A percentile compares a stretch with the other conserved stretches of the same genome.
These are phyloP conservation scores for Tragelaphus scriptus DNA, from an alignment of 2,113 vertebrate genomes.

Conservation along the genomic window DNA sequence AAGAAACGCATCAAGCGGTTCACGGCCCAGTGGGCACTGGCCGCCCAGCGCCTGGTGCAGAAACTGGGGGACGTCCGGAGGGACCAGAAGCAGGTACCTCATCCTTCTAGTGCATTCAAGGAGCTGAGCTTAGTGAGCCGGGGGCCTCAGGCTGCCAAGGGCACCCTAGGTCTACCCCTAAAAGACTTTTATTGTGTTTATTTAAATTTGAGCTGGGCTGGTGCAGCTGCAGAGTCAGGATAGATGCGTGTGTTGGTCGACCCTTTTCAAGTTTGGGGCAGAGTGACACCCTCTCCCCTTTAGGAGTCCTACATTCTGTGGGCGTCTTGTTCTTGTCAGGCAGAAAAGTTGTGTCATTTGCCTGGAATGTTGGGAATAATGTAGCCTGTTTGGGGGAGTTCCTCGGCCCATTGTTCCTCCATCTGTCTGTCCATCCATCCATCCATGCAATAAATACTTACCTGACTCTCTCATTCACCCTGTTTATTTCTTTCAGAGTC, in stretches of 20 bases:
- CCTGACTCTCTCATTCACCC: not conserved
- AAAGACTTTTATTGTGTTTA: not conserved
- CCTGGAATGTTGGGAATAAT: not conserved
- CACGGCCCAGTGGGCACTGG: constrained; percentile 89
- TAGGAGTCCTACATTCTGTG: not conserved
- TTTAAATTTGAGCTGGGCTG: not conserved
- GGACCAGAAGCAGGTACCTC: constrained; percentile 87
- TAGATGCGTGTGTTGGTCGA: too few species aligned
- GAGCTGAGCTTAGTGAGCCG: not conserved
- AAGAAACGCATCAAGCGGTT: constrained; percentile 91
- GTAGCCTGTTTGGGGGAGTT: not conserved
- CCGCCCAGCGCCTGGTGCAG: constrained; percentile 84
- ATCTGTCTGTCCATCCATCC: not conserved
- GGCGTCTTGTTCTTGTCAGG: not conserved
- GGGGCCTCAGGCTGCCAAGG: accelerated
- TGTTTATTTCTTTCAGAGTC: not conserved
- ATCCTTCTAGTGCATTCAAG: accelerated
- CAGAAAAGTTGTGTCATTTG: not conserved
- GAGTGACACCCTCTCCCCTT: too few species aligned
- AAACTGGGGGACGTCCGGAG: constrained; percentile 80
- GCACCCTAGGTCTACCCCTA: accelerated
- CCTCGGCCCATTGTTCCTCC: accelerated
- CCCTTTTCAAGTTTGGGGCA: not conserved
- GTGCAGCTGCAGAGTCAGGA: not conserved
- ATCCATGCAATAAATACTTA: not conserved